Base-by-base conservation (phyloP, 2,888 invertebrate species). In the Glaucopsyche alexis region DNA sequence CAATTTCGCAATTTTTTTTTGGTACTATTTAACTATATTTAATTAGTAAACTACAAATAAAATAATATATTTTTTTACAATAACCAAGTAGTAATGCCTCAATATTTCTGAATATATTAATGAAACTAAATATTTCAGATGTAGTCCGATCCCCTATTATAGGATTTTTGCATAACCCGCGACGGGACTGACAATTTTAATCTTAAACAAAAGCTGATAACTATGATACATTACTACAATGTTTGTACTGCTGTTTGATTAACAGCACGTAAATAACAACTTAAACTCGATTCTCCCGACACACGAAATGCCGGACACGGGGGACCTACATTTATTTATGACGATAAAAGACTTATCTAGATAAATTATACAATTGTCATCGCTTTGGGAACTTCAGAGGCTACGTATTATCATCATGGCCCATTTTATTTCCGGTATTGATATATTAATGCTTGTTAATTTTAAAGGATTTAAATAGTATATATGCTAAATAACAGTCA, bases 251-350 rank as follows among this genome's bases (percentile, higher is more conserved):
- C 55, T 29, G 60, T 60, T 38, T 38, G 60, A 5, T 60, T 9
- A 1, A 29, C 29, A 29, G 60, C 60, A 11, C 55, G 55, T 55
- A 29, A 60, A 60, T 60, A 60, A 60, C 60, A 60, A 60, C 29
- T 38, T 60, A 9, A 38, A 60, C 60, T 60, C 60, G 60, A 60
- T 60, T 60, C 16, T 19, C 19, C 16, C 52, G 16, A 13, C 60
- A 29, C 11, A 60, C 60, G 60, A 60, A 60, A 60, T 38, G 16
- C 60, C 38, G 29, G 29, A n/a, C 50, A 29, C 29, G 29, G 13
- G 60, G 60, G 60, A 60, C 29, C 29, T 60, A 38, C 60, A 60
- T 60, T 60, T 47, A 47, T 47, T 47, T 60, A 60, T 60, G 38
- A 29, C 13, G 60, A 60, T 60, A 38, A 60, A 11, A 60, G 5